Conservation (phyloP, 1,140 invertebrate genomes). For the Palaemon carinicauda region DNA sequence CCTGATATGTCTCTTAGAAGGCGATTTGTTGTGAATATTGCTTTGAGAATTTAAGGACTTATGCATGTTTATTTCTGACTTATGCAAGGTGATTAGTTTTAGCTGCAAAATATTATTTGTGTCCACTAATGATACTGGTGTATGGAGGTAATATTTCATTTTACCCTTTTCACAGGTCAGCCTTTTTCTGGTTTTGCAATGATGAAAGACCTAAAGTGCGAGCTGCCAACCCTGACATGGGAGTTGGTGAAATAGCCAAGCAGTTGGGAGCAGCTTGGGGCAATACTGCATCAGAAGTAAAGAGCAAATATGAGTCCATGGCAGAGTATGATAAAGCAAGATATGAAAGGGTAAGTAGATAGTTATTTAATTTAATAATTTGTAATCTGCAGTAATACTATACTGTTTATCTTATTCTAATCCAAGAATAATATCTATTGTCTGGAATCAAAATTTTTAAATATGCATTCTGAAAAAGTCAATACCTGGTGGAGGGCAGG, state of each 20-base stretch:
- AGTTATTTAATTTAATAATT: background rate
- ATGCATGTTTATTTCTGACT: too few relatives aligned
- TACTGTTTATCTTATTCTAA: background rate
- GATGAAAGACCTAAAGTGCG: constrained; percentile 97
- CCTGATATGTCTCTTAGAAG: too few relatives aligned
- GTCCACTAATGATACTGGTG: too few relatives aligned
- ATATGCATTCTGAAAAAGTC: background rate
- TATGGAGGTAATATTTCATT: too few relatives aligned
- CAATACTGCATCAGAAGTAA: constrained; percentile 80
- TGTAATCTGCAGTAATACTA: background rate
- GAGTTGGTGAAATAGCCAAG: constrained; percentile 97
- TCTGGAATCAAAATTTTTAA: background rate
- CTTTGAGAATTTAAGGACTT: too few relatives aligned
- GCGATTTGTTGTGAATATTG: too few relatives aligned
- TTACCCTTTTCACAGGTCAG: constrained; percentile 70
- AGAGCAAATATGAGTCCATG: constrained; percentile 90
- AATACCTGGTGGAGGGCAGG: too few relatives aligned
- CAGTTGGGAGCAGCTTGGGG: constrained; percentile 96
- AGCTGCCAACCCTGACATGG: constrained; percentile 87
- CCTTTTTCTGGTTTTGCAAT: constrained; percentile 99
- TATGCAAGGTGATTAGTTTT: too few relatives aligned
- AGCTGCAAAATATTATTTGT: too few relatives aligned
- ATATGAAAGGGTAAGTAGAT: constrained; percentile 74
- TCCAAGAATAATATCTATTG: background rate
- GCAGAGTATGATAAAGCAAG: constrained; percentile 93